Conservation (phyloP, 2,888 invertebrate species). For the Cinara cedri region DNA sequence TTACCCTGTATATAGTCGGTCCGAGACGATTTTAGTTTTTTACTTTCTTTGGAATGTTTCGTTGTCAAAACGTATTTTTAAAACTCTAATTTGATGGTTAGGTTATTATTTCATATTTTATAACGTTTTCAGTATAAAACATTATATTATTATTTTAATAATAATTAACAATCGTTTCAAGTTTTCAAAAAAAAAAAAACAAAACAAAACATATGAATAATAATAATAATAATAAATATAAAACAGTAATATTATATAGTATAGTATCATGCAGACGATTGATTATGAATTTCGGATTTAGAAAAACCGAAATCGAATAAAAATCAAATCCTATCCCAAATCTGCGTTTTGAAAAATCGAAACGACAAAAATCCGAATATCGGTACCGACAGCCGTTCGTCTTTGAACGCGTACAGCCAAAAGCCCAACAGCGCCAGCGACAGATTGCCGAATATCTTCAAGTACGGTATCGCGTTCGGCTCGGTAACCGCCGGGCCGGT, state of each 20-base stretch:
- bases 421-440: conserved; percentile 74
- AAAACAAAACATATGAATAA: too few relatives aligned
- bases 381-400: conserved; percentile 80
- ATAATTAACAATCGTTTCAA: conserved; percentile 2
- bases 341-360: conserved; percentile 58
- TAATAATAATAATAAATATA: conserved; percentile 1
- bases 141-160: neutral
- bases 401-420: conserved; percentile 82
- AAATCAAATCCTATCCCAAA: conserved; percentile 47
- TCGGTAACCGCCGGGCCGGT: neutral
- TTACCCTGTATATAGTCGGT: too few relatives aligned
- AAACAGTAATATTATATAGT: conserved; percentile 11
- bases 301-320: too few relatives aligned
- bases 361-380: conserved; percentile 78
- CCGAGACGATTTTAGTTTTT: too few relatives aligned
- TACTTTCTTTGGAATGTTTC: too few relatives aligned
- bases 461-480: conserved; percentile 6
- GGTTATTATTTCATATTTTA: neutral
- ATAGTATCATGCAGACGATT: too few relatives aligned
- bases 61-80: neutral
- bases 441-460: conserved; percentile 43
- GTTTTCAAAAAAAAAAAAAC: neutral
- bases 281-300: too few relatives aligned
- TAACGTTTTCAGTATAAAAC: conserved; percentile 16
- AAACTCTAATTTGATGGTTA: neutral